Evolutionary conservation across 2,113 vertebrate species (phyloP), one percentile per base, ranked within the genome.

Genomic region (Eulacestoma nigropectus): DNA sequence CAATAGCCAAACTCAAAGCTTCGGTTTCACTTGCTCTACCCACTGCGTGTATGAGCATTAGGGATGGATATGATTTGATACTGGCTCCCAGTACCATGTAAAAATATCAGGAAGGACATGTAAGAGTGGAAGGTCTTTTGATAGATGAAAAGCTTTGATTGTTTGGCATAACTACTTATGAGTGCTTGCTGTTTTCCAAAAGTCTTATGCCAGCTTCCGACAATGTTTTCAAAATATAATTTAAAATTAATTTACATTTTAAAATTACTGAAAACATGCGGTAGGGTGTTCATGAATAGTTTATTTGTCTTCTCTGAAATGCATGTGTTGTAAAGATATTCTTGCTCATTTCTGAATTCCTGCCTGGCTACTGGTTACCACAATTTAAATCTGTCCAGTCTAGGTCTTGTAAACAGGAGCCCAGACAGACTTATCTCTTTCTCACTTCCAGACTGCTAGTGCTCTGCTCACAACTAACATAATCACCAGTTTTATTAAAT

Each of bases 81-180:
- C 0, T 62, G 33, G 26, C 42, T 53, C 29, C 18, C 70, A 76
- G 33, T 1, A 5, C 7, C 2, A 5, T 32, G 14, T 64, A 39
- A 81, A 85, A 87, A 63, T 67, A 59, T 7, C 35, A 87, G 7
- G 16, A 67, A 70, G 7, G 16, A 70, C 16, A 41, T 62, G 33
- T 55, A 93, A 75, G 21, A 75, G 7, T 47, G 27, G 32, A 72
- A 87, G 18, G 16, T 60, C n/a, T 86, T 85, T 39, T 60, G 60
- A 30, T 2, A 65, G 14, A 87, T 33, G 5, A 74, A 78, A 11
- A 88, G 12, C 20, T 92, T 82, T 81, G 22, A 60, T 14, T 87
- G n/a, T 7, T 37, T 78, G 49, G 90, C 13, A 67, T 10, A 55
- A 16, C 9, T 2, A 11, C 50, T 85, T 60, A 55, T 4, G 56